Conservation (phyloP, 2,797 vertebrate genomes). For the Lepilemur ruficaudatus region DNA sequence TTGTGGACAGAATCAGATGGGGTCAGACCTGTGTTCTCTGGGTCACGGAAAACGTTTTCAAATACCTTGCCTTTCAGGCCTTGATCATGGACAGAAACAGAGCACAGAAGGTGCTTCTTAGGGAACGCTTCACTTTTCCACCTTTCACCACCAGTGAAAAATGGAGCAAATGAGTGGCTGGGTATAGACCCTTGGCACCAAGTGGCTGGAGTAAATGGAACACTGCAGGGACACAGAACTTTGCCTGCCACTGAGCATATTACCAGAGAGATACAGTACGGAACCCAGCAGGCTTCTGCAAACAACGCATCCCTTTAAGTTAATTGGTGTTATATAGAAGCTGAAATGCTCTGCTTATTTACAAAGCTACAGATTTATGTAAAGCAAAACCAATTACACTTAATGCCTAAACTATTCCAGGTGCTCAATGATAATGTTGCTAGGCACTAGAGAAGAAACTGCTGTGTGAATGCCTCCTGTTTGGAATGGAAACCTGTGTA, state of each 20-base stretch:
- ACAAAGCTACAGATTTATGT: constrained; percentile 89
- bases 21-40: background rate
- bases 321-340: constrained; percentile 86
- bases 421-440: constrained; percentile 88
- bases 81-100: background rate
- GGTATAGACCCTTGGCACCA: constrained; percentile 44
- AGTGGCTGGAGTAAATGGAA: constrained; percentile 41
- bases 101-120: background rate
- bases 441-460: constrained; percentile 85
- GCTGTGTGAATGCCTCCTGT: constrained; percentile 83
- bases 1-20: background rate
- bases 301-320: constrained; percentile 86
- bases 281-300: constrained; percentile 84
- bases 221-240: constrained; percentile 24
- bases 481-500: constrained; percentile 81
- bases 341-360: constrained; percentile 87
- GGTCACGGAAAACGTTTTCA: background rate
- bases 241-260: constrained; percentile 13
- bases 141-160: background rate
- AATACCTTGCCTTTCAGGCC: background rate
- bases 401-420: constrained; percentile 90
- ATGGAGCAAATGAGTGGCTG: constrained; percentile 14
- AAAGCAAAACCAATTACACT: constrained; percentile 89
- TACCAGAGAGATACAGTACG: constrained; percentile 52
- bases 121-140: background rate